Evolutionary conservation across 2,888 invertebrate genomes (phyloP), one percentile per base, ranked within the genome.

Genomic region (Ecdyonurus torrentis): DNA sequence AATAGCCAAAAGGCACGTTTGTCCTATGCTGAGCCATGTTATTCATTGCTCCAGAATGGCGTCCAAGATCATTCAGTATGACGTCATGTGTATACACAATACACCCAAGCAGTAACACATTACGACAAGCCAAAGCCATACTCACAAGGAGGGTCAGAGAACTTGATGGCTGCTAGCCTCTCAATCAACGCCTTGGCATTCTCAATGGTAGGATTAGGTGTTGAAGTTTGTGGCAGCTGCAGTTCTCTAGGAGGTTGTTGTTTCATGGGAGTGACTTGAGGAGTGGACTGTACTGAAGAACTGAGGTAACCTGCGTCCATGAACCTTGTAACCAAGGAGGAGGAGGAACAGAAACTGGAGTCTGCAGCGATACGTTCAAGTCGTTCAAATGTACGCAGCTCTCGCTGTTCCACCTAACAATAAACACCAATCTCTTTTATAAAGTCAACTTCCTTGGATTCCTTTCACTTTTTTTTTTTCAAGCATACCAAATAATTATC

Each of bases 351-450:
- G 68, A 90, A 87, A 70, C 86, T 87, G 23, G 86, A 85, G 59
- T 82, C 78, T 2, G 66, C 69, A 2, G 85, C 85, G 72, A 86
- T 86, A 69, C 84, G 81, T 74, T 91, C 91, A 50, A 91, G 74
- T 3, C 86, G 72, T 70, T 91, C 89, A 74, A 91, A 91, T 70
- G 89, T 81, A 65, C 82, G 81, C 66, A 89, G 78, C 70, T 89
- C 88, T 37, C 83, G 83, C 1, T 74, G 68, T 73, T 67, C 64
- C 2, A 58, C 53, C 62, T 64, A 19, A 19, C 22, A 23, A 24
- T 25, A 22, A 5, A 22, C 20, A 59, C n/a, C n/a, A n/a, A n/a
- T n/a, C n/a, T n/a, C n/a, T n/a, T n/a, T n/a, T n/a, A n/a, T n/a
- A n/a, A n/a, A n/a, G n/a, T n/a, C n/a, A n/a, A n/a, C n/a, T n/a